Evolutionary conservation across 2,797 vertebrate species (phyloP).

Genomic region (Gymnothorax javanicus): DNA sequence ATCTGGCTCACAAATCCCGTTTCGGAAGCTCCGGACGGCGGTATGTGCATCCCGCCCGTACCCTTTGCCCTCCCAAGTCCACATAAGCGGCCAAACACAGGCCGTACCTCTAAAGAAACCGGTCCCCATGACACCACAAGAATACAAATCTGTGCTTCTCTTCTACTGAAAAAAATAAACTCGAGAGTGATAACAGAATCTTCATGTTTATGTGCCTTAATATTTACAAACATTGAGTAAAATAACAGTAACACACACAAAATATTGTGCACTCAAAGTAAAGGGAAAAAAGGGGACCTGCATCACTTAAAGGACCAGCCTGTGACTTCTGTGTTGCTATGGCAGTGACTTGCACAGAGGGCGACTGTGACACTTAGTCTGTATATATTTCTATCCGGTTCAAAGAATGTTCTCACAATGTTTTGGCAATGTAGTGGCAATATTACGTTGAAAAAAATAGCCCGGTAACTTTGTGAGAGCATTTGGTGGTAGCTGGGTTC

Average conservation of each 20-base stretch:
- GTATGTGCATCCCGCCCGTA: not conserved
- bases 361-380: no score
- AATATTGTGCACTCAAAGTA: conserved; percentile 1
- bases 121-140: not conserved
- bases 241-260: not conserved
- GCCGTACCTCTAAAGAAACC: not conserved
- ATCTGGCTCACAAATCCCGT: not conserved
- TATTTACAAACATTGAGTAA: not conserved
- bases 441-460: no score
- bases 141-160: conserved; percentile 29
- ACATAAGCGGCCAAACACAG: not conserved
- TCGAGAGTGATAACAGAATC: conserved; percentile 15
- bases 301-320: not conserved
- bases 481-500: not conserved
- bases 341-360: not conserved
- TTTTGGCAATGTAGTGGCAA: no score
- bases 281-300: not conserved
- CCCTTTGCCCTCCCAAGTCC: not conserved
- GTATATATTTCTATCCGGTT: no score
- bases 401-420: no score
- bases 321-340: not conserved
- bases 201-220: conserved; percentile 43
- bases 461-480: no score
- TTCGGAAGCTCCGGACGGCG: not conserved
- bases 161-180: conserved; percentile 6